These are phyloP conservation scores for Brienomyrus brachyistius DNA, from an alignment of 2,113 vertebrate genomes.

Conservation along the genomic window DNA sequence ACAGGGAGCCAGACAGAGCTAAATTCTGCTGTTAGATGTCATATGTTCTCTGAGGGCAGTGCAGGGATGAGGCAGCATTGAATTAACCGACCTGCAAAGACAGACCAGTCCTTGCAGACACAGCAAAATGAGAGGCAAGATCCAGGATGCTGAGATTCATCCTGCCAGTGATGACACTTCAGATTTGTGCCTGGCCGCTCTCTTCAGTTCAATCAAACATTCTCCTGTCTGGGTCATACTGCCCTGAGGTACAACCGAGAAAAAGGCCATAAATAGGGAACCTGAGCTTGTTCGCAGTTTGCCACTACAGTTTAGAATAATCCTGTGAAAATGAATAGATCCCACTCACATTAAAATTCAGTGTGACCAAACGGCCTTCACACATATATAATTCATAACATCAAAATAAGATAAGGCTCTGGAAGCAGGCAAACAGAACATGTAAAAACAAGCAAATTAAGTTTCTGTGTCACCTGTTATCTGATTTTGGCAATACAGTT, in stretches of 20 bases:
- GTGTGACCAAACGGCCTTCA: neutral
- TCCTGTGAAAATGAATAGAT: neutral
- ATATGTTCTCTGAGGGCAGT: constrained; percentile 8
- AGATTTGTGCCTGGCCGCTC: neutral
- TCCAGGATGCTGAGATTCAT: neutral
- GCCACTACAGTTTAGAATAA: neutral
- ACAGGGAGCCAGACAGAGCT: constrained; percentile 16
- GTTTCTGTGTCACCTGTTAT: neutral
- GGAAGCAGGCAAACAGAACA: neutral
- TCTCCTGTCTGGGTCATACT: neutral
- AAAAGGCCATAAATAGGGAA: neutral
- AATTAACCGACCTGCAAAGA: constrained; percentile 21
- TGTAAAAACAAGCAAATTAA: neutral
- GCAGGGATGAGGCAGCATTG: neutral
- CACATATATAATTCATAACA: neutral
- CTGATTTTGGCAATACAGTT: neutral
- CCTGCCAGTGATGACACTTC: neutral
- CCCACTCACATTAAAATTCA: neutral
- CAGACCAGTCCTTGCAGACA: neutral
- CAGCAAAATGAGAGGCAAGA: neutral
- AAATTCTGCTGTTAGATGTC: constrained; percentile 24
- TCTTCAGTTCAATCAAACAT: neutral
- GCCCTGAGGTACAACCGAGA: neutral
- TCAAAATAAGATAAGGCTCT: constrained; percentile 3
- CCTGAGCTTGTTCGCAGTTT: neutral